Conservation (phyloP, 2,888 invertebrate genomes). For the Gymnocheta viridis region DNA sequence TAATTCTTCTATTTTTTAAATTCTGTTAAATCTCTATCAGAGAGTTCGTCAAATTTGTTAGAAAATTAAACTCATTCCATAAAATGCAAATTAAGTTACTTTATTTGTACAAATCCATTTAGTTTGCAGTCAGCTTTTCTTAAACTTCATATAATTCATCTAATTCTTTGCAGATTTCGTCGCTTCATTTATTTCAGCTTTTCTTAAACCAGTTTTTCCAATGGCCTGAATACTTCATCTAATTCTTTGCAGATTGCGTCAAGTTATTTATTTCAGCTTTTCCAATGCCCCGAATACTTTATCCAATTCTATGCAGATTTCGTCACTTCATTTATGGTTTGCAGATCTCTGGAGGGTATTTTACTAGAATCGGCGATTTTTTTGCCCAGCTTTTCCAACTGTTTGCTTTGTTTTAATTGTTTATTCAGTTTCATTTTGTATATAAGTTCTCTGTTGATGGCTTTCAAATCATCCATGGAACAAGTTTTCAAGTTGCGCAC, state of each 20-base stretch:
- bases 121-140: not conserved
- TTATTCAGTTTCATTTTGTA: constrained; percentile 74
- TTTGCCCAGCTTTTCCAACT: constrained; percentile 1
- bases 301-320: not conserved
- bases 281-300: not conserved
- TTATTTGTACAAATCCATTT: not conserved
- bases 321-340: not conserved
- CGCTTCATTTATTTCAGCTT: too few relatives aligned
- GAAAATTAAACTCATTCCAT: not conserved
- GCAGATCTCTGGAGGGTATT: constrained; percentile 2
- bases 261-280: too few relatives aligned
- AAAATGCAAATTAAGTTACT: not conserved
- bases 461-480: constrained; percentile 74
- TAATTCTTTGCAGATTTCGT: too few relatives aligned
- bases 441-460: constrained; percentile 74
- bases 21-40: not conserved
- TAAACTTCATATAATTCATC: too few relatives aligned
- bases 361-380: constrained; percentile 7
- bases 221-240: too few relatives aligned
- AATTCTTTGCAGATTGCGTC: too few relatives aligned
- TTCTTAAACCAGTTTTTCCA: too few relatives aligned
- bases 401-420: constrained; percentile 20
- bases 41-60: not conserved
- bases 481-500: constrained; percentile 73
- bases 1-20: too few relatives aligned